Evolutionary conservation across 2,797 vertebrate species (phyloP), one percentile per base, ranked within the genome.

Genomic region (Ctenochaetus hawaiiensis): DNA sequence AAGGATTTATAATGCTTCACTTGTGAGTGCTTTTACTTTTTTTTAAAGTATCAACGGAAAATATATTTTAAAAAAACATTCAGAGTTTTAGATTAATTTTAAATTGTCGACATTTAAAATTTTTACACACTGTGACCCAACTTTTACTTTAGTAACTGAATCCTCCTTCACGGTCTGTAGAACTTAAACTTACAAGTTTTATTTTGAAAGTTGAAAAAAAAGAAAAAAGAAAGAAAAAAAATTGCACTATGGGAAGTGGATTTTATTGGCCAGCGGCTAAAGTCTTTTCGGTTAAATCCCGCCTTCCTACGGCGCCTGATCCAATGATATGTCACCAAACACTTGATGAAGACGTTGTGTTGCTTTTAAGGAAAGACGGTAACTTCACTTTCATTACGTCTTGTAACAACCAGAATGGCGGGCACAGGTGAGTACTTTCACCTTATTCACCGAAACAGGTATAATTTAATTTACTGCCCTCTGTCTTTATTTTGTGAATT

Each of bases 361-460:
- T 53, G 2, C 26, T 11, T 17, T 14, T 20, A 23, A 17, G 10
- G 8, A 57, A 9, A 13, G 5, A 16, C 5, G 5, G 3, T 12
- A 14, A 10, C 1, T 3, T 30, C 2, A 8, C 2, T 17, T n/a
- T 73, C 6, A n/a, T 53, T 59, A 41, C 20, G 20, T 4, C 34
- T 53, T 22, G 53, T 49, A 2, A 5, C 2, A 41, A 47, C 13
- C 13, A 71, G 34, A 12, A 93, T 90, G 89, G 80, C 51, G 7
- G 59, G 3, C 26, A 3, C 78, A 84, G 81, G 91, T 93, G 68
- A 87, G 81, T n/a, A 4, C 30, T 3, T 4, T 34, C 6, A 8
- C 3, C 60, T 58, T 8, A n/a, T 18, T 43, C 0, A 56, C 13
- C 13, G 14, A 23, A 17, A 49, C n/a, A 22, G 0, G 14, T 8